phyloP scores from a whole-genome alignment of 2,888 invertebrate species.

The Macrostomum cliftonense region DNA sequence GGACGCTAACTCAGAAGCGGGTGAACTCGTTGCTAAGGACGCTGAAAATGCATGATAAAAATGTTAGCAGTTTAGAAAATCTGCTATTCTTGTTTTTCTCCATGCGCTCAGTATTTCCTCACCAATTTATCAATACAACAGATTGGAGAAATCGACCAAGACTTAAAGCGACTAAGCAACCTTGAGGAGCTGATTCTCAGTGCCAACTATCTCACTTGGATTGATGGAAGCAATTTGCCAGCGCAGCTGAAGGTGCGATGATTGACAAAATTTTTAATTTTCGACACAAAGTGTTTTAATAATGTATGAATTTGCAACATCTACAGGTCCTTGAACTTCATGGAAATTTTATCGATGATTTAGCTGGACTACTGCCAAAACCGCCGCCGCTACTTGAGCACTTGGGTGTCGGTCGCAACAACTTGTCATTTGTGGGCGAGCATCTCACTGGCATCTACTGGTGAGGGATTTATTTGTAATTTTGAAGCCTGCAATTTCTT shows the following conservation, averaged over 20 bases:
- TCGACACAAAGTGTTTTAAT: background rate
- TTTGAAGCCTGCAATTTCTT: too few relatives aligned
- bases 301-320: too few relatives aligned
- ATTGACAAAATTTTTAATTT: background rate
- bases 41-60: too few relatives aligned
- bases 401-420: slow-evolving; percentile 31
- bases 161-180: slow-evolving; percentile 23
- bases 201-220: slow-evolving; percentile 24
- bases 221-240: slow-evolving; percentile 26
- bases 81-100: too few relatives aligned
- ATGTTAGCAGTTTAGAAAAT: too few relatives aligned
- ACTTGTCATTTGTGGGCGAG: slow-evolving; percentile 23
- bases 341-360: slow-evolving; percentile 28
- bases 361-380: slow-evolving; percentile 23
- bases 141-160: slow-evolving; percentile 20
- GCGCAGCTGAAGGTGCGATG: slow-evolving; percentile 21
- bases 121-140: too few relatives aligned
- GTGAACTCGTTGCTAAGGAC: too few relatives aligned
- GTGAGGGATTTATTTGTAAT: slow-evolving; percentile 19
- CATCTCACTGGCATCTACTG: slow-evolving; percentile 27
- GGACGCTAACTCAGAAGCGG: too few relatives aligned
- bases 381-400: slow-evolving; percentile 26
- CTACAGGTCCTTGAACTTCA: slow-evolving; percentile 31
- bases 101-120: too few relatives aligned
- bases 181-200: slow-evolving; percentile 29